Conservation (phyloP, 2,888 invertebrate species). For the Ornithoptera priamus region DNA sequence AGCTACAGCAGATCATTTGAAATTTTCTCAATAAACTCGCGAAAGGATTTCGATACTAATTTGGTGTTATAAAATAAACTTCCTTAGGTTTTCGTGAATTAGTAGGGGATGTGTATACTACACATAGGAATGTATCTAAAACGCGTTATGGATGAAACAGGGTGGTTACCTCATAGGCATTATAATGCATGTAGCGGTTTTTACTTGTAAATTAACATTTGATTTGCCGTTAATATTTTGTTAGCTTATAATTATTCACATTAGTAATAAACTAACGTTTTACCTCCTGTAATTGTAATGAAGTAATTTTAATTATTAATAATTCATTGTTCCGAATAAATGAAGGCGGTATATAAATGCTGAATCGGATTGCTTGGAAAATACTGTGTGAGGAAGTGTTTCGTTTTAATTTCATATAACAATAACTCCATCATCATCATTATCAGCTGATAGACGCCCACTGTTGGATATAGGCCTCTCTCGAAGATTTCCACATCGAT, state of each 20-base stretch:
- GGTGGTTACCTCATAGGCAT: slow-evolving; percentile 73
- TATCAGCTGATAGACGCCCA: no score
- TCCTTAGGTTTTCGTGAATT: slow-evolving; percentile 10
- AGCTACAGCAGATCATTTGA: no score
- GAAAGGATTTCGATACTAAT: background rate
- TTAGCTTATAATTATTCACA: slow-evolving; percentile 29
- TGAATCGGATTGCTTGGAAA: background rate
- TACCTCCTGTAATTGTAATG: slow-evolving; percentile 28
- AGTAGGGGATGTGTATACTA: slow-evolving; percentile 12
- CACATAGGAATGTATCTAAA: slow-evolving; percentile 25
- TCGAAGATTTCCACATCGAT: no score
- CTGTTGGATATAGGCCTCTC: no score
- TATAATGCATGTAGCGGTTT: slow-evolving; percentile 46
- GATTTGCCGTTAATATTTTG: slow-evolving; percentile 24
- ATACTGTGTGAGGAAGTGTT: background rate
- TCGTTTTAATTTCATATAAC: no score
- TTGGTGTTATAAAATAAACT: background rate
- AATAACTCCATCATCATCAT: no score
- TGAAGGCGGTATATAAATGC: background rate
- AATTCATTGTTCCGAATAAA: slow-evolving; percentile 20
- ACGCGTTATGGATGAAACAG: slow-evolving; percentile 72
- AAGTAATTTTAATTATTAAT: slow-evolving; percentile 3
- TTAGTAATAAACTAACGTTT: slow-evolving; percentile 24
- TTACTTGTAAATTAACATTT: slow-evolving; percentile 1
- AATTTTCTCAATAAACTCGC: background rate